Conservation (phyloP, 2,113 vertebrate species). For the Merops nubicus region DNA sequence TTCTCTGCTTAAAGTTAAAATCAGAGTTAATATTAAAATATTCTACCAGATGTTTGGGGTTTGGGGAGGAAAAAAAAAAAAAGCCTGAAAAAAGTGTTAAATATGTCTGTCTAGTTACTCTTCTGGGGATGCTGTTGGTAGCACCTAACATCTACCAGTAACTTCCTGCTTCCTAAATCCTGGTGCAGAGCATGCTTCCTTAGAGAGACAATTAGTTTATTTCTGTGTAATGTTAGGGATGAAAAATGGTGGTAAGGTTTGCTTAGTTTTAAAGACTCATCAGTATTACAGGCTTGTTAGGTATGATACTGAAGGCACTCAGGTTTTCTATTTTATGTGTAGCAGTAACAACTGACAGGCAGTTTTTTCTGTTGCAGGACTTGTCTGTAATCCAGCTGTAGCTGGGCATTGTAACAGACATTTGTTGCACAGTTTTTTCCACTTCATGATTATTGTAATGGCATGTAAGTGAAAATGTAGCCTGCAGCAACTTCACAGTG, state of each 20-base stretch:
- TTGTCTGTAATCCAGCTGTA: not conserved
- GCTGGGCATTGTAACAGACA: not conserved
- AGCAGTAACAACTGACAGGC: not conserved
- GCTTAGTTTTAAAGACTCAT: not conserved
- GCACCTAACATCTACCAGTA: not conserved
- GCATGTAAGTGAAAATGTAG: rapidly evolving
- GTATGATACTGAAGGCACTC: not conserved
- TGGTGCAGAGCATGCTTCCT: rapidly evolving
- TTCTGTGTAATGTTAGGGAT: not conserved
- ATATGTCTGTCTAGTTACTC: not conserved
- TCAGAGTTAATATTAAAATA: not conserved
- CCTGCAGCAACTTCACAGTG: not conserved
- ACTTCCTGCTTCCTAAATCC: not conserved
- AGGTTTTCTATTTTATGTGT: not conserved
- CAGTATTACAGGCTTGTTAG: not conserved
- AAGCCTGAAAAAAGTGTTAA: not conserved
- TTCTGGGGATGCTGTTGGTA: not conserved
- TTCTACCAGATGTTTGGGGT: not conserved
- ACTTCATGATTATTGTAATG: not conserved
- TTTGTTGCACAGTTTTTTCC: not conserved
- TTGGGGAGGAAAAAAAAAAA: not conserved
- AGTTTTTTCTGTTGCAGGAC: not conserved
- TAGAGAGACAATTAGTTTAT: not conserved
- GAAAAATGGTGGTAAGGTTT: not conserved
- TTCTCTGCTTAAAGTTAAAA: not conserved